Evolutionary conservation across 2,113 vertebrate genomes (phyloP), one percentile per base, ranked within the genome.

Genomic region (Taurulus bubalis): DNA sequence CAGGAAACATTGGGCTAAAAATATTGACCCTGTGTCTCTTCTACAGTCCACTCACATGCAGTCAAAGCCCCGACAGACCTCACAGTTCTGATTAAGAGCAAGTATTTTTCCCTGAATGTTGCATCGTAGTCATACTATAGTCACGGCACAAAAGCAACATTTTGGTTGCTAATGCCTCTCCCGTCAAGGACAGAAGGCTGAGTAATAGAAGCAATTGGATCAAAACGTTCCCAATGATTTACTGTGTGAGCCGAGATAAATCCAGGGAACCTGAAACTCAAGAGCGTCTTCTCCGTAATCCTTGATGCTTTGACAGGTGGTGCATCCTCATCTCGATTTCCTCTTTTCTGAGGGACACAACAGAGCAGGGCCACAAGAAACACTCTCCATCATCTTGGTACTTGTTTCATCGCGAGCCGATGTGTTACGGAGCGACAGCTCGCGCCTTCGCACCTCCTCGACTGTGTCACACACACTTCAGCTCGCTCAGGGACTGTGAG

Each of bases 401-500:
- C 32, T 49, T 71, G 24, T 82, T 70, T 30, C 24, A 56, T 70
- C 59, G 22, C 3, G 3, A 77, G 55, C 49, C 14, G 15, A 75
- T 58, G 77, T 87, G 90, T 82, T 81, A 78, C 49, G 64, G 26
- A 74, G 67, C 69, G 77, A 79, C 84, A 80, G 73, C 53, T 76
- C 30, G 0, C 0, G 24, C 51, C 40, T 82, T 80, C 70, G 75
- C 85, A 80, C 70, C 60, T 85, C 67, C 58, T 71, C 34, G 1
- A 16, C 64, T 70, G 77, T 75, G 74, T 64, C 30, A 32, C 40
- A 60, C 76, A 82, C 67, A 77, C 40, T 67, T 45, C 32, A 14
- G 68, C 30, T 24, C 36, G 34, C 53, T 26, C 67, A 30, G 38
- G 40, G 34, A 9, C 71, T 79, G 68, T 5, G 40, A 75, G 30